Evolutionary conservation across 2,888 invertebrate species (phyloP), one percentile per base, ranked within the genome.

Genomic region (Baronia brevicornis): DNA sequence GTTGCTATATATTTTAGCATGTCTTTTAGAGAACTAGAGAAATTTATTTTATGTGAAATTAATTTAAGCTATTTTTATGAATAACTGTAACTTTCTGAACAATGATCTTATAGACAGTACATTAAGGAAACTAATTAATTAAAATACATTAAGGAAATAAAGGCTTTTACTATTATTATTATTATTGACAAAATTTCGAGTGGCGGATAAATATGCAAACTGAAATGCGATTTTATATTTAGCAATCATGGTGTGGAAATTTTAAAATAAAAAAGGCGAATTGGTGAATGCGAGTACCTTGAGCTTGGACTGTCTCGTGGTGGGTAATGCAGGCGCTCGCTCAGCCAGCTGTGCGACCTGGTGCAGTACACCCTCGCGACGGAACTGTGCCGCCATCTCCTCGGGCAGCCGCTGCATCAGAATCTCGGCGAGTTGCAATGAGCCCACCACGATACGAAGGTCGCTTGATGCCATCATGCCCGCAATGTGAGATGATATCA

Each of bases 391-490:
- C 27, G 92, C 93, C 85, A 98, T 99, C 35, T 97, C 92, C 44
- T 97, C 94, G 0, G 98, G 97, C 52, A 99, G 80, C 60, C 98
- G 97, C 70, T 95, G 93, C 95, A 98, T 97, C 40, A 99, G 84
- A 51, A 98, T 95, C 72, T 96, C 95, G 3, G 97, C 96, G 89
- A 99, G 93, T 82, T 99, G 98, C 29, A 98, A 85, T 21, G 98
- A 97, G 31, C 97, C 97, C 27, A 98, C 97, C 22, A 98, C 96
- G 60, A 98, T 97, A 59, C 97, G 91, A 41, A 98, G 87, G 84
- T 98, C 98, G 66, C 92, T 94, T 3, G 97, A 97, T 1, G 97
- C 97, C 89, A 98, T 90, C 97, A 98, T 98, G 36, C 97, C 97
- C 14, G 98, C 98, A 62, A 98, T 95, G 74, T 98, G 97, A 53